Base-by-base conservation (phyloP, 1,140 invertebrate species). In the Babylonia areolata region DNA sequence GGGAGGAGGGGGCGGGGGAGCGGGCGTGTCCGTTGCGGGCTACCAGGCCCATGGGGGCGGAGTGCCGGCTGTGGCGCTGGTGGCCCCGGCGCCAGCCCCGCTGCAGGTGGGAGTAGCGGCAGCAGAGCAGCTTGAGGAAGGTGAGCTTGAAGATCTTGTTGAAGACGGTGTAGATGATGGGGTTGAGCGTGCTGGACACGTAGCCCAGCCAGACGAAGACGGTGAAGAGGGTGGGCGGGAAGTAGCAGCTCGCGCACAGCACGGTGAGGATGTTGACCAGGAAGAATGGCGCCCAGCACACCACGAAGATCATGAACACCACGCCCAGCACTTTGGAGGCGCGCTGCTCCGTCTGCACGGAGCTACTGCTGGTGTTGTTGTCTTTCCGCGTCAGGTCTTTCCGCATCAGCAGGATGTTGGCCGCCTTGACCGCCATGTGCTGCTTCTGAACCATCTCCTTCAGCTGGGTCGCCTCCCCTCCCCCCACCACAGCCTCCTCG, bases 301-400 rank as follows among this genome's bases (percentile, higher is more conserved):
- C 87, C 12, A 94, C 90, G 86, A 95, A 95, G 40, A 94, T 92
- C 20, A 89, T 90, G 88, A 95, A 94, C 28, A 95, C 93, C 12
- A 94, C 92, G 11, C 93, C 93, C 28, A 95, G 91, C 31, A 95
- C 94, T 90, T 94, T 97, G 3, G 98, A 98, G 77, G 98, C 98
- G 95, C 98, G 98, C 94, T 99, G 98, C 94, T 99, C 98, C 90
- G 98, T 98, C 71, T 91, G 88, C 28, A 94, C 93, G 79, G 91
- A 87, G 85, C 37, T 90, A 87, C 80, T 91, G n/a, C n/a, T n/a
- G n/a, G n/a, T n/a, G n/a, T n/a, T n/a, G n/a, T n/a, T n/a, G 71
- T 87, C 89, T 42, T 79, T 87, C 73, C 77, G 46, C 58, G 85
- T 82, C 12, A 79, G 86, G 35, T 83, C 89, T 33, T 87, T 89